Base-by-base conservation (phyloP, 2,888 invertebrate genomes). In the Tyria jacobaeae region DNA sequence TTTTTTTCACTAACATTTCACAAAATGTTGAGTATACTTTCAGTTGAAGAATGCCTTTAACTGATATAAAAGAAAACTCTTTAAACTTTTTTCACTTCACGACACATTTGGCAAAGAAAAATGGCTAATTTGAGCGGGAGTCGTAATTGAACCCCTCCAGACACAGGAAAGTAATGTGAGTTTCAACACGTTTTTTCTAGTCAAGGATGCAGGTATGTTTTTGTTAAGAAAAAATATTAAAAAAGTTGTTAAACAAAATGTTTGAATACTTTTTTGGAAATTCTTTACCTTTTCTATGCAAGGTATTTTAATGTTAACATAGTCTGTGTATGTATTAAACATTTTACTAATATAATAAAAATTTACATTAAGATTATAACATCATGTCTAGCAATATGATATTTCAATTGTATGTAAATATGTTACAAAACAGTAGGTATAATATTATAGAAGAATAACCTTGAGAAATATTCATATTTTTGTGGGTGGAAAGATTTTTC, bases 21-120 rank as follows among this genome's bases (percentile, higher is more conserved):
- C 59, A 50, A 76, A 62, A 66, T 60, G 62, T 54, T 55, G 21
- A 48, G 63, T 65, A 56, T 66, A 68, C 71, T 67, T 76, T 57
- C 60, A 63, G 48, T 15, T 21, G 21, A 39, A 62, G 60, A 68
- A 73, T 68, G 62, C 65, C 62, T 59, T 60, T 41, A 68, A 64
- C 56, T 71, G 69, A 76, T 60, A 63, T 56, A 66, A 69, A 51
- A 7, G 57, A 61, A 63, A 48, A 58, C 51, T 52, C 39, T 44
- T 64, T 62, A 65, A 76, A 70, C 64, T 67, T 73, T 76, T 75
- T 73, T 72, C 71, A 67, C 72, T 76, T 74, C 69, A 66, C 67
- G 71, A 67, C 66, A 78, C 79, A 79, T 77, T 79, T 72, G 67
- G 74, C 67, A 68, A 68, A 70, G 73, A 76, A 71, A 74, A 79